These are phyloP conservation scores for Dicycla oo DNA, from an alignment of 2,888 invertebrate species.

Conservation along the genomic window DNA sequence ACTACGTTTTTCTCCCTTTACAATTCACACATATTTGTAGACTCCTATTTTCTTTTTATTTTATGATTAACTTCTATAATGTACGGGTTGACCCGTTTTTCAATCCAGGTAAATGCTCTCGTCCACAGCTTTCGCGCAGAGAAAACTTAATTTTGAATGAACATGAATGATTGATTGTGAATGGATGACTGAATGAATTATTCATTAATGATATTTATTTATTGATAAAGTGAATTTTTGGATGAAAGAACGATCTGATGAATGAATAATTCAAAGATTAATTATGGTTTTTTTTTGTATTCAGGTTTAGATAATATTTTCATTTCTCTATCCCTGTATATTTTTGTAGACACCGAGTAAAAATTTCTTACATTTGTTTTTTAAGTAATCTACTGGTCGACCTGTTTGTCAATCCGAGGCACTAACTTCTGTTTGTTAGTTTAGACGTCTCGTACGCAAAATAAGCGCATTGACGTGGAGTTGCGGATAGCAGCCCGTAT, in stretches of 20 bases:
- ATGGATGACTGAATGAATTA: not conserved
- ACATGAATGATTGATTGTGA: not conserved
- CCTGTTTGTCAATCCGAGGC: no score
- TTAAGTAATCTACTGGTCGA: no score
- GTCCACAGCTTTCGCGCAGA: not conserved
- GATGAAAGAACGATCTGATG: not conserved
- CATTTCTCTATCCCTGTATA: not conserved
- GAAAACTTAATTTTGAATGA: not conserved
- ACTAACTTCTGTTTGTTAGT: no score
- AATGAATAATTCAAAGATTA: not conserved
- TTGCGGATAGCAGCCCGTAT: no score
- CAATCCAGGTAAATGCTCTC: no score
- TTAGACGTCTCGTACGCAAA: no score
- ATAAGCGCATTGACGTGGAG: no score
- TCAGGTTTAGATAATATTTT: not conserved
- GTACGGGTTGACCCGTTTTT: not conserved
- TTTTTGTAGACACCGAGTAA: no score
- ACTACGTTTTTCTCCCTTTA: not conserved
- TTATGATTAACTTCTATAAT: not conserved
- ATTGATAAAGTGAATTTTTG: not conserved
- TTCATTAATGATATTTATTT: not conserved
- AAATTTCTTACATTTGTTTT: no score
- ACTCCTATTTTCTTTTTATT: no score
- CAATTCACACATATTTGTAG: not conserved
- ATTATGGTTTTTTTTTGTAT: not conserved